A percentile compares a stretch with the other conserved stretches of the same genome.
These are phyloP conservation scores for Drosophila melanica DNA, from an alignment of 1,140 invertebrate genomes.

Conservation along the genomic window DNA sequence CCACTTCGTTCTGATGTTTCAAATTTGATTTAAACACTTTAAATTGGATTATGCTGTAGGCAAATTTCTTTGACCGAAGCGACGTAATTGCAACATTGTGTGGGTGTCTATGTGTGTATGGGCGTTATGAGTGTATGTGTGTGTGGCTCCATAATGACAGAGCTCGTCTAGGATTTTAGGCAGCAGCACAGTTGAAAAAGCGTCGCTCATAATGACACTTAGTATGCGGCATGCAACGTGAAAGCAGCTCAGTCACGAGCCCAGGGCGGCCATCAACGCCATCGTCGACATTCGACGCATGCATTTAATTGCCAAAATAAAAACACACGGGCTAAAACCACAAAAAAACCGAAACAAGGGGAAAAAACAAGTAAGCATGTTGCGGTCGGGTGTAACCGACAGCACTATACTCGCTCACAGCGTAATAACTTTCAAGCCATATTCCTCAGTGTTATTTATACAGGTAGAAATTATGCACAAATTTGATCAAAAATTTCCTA, in stretches of 20 bases:
- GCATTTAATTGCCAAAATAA: slow-evolving; percentile 84
- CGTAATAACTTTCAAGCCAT: no score
- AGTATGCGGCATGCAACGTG: slow-evolving; percentile 81
- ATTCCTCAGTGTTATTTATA: no score
- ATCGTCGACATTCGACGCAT: slow-evolving; percentile 76
- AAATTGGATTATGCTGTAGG: slow-evolving; percentile 83
- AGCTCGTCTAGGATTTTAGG: slow-evolving; percentile 51
- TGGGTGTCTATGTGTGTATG: slow-evolving; percentile 29
- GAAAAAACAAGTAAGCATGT: neutral
- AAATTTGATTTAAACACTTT: slow-evolving; percentile 84
- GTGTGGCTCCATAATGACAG: slow-evolving; percentile 66
- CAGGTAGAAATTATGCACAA: no score
- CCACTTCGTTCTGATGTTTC: slow-evolving; percentile 70
- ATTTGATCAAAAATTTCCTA: no score
- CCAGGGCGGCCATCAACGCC: slow-evolving; percentile 65
- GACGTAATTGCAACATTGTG: slow-evolving; percentile 79
- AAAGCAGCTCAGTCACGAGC: slow-evolving; percentile 78
- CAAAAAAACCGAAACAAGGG: slow-evolving; percentile 16
- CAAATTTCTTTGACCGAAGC: slow-evolving; percentile 73
- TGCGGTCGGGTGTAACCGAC: no score
- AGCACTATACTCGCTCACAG: no score
- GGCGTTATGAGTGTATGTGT: slow-evolving; percentile 18
- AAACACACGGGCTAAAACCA: slow-evolving; percentile 52
- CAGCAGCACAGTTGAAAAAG: slow-evolving; percentile 24
- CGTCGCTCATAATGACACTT: slow-evolving; percentile 79